Conservation (phyloP, 2,888 invertebrate genomes). For the Drosophila anomelani region DNA sequence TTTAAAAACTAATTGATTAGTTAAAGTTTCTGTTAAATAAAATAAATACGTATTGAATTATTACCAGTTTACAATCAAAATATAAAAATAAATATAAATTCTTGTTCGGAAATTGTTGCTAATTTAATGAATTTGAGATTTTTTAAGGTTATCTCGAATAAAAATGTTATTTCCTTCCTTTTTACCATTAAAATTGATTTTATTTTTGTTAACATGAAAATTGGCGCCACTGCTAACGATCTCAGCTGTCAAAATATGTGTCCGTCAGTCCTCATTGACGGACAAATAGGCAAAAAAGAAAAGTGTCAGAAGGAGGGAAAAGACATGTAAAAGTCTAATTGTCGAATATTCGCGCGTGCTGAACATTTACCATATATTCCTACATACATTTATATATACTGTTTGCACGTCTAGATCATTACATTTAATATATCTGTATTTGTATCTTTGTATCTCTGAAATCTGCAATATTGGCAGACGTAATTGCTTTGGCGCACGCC, state of each 20-base stretch:
- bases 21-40: not conserved
- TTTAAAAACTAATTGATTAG: not conserved
- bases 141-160: no score
- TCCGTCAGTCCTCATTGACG: not conserved
- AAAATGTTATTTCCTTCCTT: no score
- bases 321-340: conserved; percentile 50
- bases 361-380: conserved; percentile 18
- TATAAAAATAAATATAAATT: not conserved
- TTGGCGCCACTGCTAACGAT: conserved; percentile 17
- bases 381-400: conserved; percentile 1
- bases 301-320: conserved; percentile 3
- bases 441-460: not conserved
- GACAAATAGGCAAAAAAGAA: conserved; percentile 10
- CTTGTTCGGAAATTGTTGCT: not conserved
- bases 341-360: conserved; percentile 57
- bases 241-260: conserved; percentile 27
- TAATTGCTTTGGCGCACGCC: conserved; percentile 21
- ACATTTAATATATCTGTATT: not conserved
- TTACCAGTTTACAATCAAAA: not conserved
- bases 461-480: conserved; percentile 39
- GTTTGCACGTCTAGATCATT: conserved; percentile 8
- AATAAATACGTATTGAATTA: not conserved
- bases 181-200: not conserved
- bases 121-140: not conserved
- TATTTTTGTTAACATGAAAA: not conserved